Evolutionary conservation across 2,888 invertebrate genomes (phyloP), one percentile per base, ranked within the genome.

Genomic region (Leucophenga montana): DNA sequence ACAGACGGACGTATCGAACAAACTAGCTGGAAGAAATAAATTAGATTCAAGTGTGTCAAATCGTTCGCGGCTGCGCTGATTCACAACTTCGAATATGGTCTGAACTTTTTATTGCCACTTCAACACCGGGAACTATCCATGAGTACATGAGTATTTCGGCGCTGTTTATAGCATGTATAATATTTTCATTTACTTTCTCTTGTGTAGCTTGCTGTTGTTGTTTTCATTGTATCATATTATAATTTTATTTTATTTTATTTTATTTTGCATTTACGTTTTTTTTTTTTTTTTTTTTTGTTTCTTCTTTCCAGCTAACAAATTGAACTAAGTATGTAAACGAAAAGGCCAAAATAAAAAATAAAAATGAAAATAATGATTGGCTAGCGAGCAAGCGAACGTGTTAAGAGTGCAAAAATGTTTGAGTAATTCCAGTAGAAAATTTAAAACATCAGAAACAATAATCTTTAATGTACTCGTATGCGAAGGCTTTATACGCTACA

Each of bases 71-170:
- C 50, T 50, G 39, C 80, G 82, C 76, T 77, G 81, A 82, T 77
- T 78, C 77, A n/a, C n/a, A 76, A 75, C 83, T 84, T 83, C 82
- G 82, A 83, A 84, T 84, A 79, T 79, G 82, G 79, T 75, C 76
- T 78, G 75, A 82, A 77, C 79, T 78, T 79, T 50, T 50, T 50
- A 50, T 50, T 50, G 50, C 50, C 50, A 50, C 50, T 50, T 50
- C 16, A 4, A 50, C 1, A 64, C 53, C 20, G 53, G 53, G 53
- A 16, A 20, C n/a, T 18, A 53, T 53, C 20, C 14, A n/a, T 53
- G 53, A 20, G 8, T 20, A 18, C 13, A 53, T n/a, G n/a, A 9
- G 8, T 20, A 59, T 59, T 33, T n/a, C 59, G n/a, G n/a, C 14
- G 8, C 8, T 39, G 3, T 39, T 39, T 39, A 39, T 11, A 39